Evolutionary conservation across 1,140 invertebrate genomes (phyloP).

Genomic region (Pseudomyrmex sp.): DNA sequence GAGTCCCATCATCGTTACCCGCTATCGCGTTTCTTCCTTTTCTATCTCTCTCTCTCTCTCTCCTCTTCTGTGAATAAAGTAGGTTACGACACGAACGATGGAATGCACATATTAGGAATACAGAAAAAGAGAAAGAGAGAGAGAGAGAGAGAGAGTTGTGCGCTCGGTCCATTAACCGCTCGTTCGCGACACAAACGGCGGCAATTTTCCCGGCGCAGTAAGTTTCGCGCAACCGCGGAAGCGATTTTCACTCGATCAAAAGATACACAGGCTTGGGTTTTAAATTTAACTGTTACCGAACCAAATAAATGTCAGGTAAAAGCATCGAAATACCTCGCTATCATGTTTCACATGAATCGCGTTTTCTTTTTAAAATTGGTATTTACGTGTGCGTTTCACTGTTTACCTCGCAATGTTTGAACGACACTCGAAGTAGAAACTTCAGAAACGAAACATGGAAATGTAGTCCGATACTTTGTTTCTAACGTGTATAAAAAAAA

Average conservation of each 20-base stretch:
- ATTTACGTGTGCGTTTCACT: background rate
- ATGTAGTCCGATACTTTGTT: background rate
- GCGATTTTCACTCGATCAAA: background rate
- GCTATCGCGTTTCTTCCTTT: background rate
- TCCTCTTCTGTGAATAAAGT: background rate
- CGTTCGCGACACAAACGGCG: slow-evolving; percentile 18
- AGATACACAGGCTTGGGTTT: background rate
- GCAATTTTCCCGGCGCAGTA: slow-evolving; percentile 33
- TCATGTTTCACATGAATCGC: too few species aligned
- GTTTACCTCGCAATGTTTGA: background rate
- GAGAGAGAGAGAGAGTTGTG: background rate
- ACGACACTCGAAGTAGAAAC: background rate
- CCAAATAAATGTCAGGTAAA: background rate
- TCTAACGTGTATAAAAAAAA: background rate
- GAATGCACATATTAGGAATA: slow-evolving; percentile 43
- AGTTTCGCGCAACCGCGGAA: background rate
- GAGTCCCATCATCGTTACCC: slow-evolving; percentile 29
- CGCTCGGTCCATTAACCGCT: background rate
- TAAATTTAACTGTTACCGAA: background rate
- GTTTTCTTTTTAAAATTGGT: too few species aligned
- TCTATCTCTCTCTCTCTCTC: too few species aligned
- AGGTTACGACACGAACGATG: background rate
- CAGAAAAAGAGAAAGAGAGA: background rate
- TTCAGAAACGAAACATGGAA: background rate
- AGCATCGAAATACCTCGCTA: background rate